phyloP scores from a whole-genome alignment of 2,797 vertebrate species.

The Amblyraja radiata region DNA sequence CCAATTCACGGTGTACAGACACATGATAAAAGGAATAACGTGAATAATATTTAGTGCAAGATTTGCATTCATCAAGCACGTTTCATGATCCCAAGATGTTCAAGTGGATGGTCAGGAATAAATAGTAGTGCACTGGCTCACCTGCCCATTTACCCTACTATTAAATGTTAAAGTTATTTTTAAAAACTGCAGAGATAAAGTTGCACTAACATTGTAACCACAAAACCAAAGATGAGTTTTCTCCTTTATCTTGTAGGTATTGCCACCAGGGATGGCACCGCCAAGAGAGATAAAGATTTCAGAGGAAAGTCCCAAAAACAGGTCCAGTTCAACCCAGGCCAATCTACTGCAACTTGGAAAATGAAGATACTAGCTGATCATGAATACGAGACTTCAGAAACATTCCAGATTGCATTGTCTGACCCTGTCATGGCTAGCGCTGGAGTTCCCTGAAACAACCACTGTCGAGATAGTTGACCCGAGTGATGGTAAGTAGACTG shows the following conservation, averaged over 20 bases:
- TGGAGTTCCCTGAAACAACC: slow-evolving; percentile 68
- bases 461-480: slow-evolving; percentile 77
- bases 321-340: slow-evolving; percentile 77
- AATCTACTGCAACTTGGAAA: slow-evolving; percentile 69
- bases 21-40: no score
- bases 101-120: no score
- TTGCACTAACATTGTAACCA: neutral
- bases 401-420: slow-evolving; percentile 73
- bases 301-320: slow-evolving; percentile 71
- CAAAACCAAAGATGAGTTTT: neutral
- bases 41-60: no score
- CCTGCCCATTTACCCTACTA: neutral
- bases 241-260: slow-evolving; percentile 56
- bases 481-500: slow-evolving; percentile 62
- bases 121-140: neutral
- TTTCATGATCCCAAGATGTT: no score
- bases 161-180: neutral
- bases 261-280: slow-evolving; percentile 71
- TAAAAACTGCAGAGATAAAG: neutral
- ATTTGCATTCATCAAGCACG: no score
- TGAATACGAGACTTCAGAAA: slow-evolving; percentile 75
- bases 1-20: no score
- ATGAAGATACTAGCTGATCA: slow-evolving; percentile 75
- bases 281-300: slow-evolving; percentile 76
- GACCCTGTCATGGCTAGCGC: slow-evolving; percentile 73